Base-by-base conservation (phyloP, 2,113 vertebrate species). In the Actenoides hombroni region DNA sequence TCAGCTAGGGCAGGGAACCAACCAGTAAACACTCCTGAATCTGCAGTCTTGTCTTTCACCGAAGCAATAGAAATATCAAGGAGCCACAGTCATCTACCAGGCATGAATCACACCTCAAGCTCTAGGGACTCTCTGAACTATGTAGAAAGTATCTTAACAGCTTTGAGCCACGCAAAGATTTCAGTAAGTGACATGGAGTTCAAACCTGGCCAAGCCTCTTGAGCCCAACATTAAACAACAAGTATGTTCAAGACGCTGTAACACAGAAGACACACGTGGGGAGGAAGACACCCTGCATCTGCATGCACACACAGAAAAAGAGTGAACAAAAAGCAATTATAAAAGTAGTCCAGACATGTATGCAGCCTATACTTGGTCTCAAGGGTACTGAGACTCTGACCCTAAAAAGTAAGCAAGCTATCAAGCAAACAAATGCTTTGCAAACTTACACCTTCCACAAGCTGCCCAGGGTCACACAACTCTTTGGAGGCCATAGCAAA, bases 251-350 rank as follows among this genome's bases (percentile, higher is more conserved):
- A 53, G 33, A 70, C 11, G 33, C 26, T 40, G 44, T 6, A 75
- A 49, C 85, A 90, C 33, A 60, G 14, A 42, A 80, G 37, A 77
- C 44, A 10, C 0, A 11, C 0, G 0, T 3, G 54, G 5, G 11
- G 9, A 89, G 18, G 44, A 91, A 82, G 31, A 83, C 10, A 57
- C 9, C 20, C 35, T 21, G 23, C 13, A 73, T 54, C 18, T 81
- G 25, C 39, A 89, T 25, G 25, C 21, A 46, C 2, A 1, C 19
- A 33, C 23, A 51, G 24, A 49, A 92, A 81, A 35, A 91, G 15
- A 82, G 86, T 3, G 3, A 87, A 70, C 16, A 77, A 84, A 77
- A 88, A 70, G 14, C 29, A 68, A 24, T 37, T 49, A 20, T 44
- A 59, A 60, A 88, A 71, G 42, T 33, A 74, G 20, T 54, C 83